Conservation (phyloP, 2,113 vertebrate species). For the Bettongia penicillata region DNA sequence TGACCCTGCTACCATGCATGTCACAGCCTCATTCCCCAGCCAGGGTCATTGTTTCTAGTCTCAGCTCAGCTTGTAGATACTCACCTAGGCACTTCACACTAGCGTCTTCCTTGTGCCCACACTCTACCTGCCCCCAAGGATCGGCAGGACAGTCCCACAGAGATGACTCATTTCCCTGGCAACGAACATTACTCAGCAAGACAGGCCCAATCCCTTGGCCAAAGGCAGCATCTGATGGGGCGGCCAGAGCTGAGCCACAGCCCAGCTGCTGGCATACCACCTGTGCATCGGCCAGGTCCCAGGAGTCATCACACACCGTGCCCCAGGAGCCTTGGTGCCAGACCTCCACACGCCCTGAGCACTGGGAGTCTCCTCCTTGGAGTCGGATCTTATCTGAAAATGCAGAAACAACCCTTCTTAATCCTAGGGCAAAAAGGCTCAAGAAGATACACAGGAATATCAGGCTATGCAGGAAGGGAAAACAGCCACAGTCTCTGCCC, state of each 20-base stretch:
- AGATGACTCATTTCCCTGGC: slow-evolving; percentile 69
- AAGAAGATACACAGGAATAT: too few species aligned
- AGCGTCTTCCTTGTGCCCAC: slow-evolving; percentile 78
- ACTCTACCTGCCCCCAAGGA: slow-evolving; percentile 71
- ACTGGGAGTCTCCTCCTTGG: slow-evolving; percentile 41
- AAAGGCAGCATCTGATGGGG: slow-evolving; percentile 58
- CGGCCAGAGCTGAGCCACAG: slow-evolving; percentile 66
- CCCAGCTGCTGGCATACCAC: slow-evolving; percentile 74
- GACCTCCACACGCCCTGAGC: slow-evolving; percentile 75
- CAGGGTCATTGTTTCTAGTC: too few species aligned
- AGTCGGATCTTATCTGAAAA: slow-evolving; percentile 73
- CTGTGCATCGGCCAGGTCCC: slow-evolving; percentile 53
- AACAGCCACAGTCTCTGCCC: too few species aligned
- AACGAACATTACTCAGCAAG: slow-evolving; percentile 72
- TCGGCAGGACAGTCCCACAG: slow-evolving; percentile 73
- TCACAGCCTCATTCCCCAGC: not conserved
- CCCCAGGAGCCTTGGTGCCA: slow-evolving; percentile 76
- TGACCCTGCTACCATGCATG: too few species aligned
- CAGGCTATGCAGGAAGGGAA: too few species aligned
- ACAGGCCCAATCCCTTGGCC: slow-evolving; percentile 75
- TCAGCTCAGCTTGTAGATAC: not conserved
- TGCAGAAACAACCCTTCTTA: not conserved
- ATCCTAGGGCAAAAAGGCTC: not conserved
- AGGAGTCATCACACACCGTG: slow-evolving; percentile 75
- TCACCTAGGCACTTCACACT: slow-evolving; percentile 71